Conservation (phyloP, 2,888 invertebrate species). For the Noctua fimbriata region DNA sequence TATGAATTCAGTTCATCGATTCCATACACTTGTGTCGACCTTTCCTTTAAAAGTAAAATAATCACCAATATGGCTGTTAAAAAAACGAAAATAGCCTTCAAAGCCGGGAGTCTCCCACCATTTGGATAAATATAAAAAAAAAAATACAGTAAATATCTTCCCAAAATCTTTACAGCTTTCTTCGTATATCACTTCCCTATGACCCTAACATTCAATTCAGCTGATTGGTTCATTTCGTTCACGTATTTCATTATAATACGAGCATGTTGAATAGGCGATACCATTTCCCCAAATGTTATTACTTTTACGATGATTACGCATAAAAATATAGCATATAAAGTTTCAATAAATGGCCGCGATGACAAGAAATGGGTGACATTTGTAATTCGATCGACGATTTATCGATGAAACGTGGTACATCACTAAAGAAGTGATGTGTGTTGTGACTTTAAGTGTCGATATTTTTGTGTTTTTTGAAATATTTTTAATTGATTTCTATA, state of each 20-base stretch:
- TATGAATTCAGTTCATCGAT: background rate
- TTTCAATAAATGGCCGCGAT: conserved; percentile 60
- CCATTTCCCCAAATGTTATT: conserved; percentile 57
- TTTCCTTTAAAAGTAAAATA: background rate
- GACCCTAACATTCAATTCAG: conserved; percentile 50
- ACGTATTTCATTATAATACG: conserved; percentile 63
- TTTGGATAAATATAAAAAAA: background rate
- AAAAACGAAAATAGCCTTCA: background rate
- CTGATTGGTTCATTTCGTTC: conserved; percentile 64
- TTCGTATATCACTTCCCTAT: conserved; percentile 23
- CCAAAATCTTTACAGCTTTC: conserved; percentile 1
- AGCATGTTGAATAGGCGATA: conserved; percentile 60
- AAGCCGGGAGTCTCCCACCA: background rate
- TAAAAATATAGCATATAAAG: conserved; percentile 61
- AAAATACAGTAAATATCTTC: conserved; percentile 1
- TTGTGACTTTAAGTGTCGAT: conserved; percentile 44
- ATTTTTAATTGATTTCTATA: conserved; percentile 57
- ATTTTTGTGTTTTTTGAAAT: conserved; percentile 45
- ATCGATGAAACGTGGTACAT: conserved; percentile 45
- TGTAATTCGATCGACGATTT: conserved; percentile 58
- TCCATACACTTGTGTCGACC: background rate
- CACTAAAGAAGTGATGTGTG: conserved; percentile 46
- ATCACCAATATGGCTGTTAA: background rate
- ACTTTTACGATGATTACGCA: conserved; percentile 63
- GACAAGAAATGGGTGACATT: conserved; percentile 54